Base-by-base conservation (phyloP, 2,113 vertebrate species). In the Chrysemys picta region DNA sequence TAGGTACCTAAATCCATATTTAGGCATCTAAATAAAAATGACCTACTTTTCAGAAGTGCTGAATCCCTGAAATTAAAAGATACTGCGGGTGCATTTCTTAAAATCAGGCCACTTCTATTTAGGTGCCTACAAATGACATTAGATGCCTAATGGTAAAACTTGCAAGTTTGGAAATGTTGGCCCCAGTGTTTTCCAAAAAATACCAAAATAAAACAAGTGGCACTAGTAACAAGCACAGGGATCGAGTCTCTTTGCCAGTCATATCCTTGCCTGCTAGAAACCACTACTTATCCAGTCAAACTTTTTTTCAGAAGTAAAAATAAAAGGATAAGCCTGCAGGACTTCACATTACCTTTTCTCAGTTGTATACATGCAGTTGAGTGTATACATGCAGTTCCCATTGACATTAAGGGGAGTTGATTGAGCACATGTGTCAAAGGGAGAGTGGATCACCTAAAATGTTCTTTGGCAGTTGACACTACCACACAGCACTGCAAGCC, bases 401-500 rank as follows among this genome's bases (percentile, higher is more conserved):
- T 6, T 91, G 94, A 93, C 86, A 38, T 78, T 82, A 62, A 79
- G n/a, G 83, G 8, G 16, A 91, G 91, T 83, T 80, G 38, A 21
- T 83, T 80, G 38, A 21, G 90, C 82, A 47, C 35, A 7, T 78
- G 86, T 27, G 69, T 88, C 81, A 31, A 84, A 84, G 85, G 76
- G 31, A 90, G 93, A 97, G 59, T 35, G 56, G 78, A 29, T 11
- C 12, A 35, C 50, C 75, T 56, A 83, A 89, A 50, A 88, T 90
- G 95, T 82, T 84, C 69, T 89, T 96, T 96, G 94, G 94, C 92
- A 91, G 76, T 16, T 72, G 87, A 92, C 84, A 84, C 85, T 62
- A 54, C 76, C 95, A 95, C 93, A 94, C 79, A 90, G 90, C 94
- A 97, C 91, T 96, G 91, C 95, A 95, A 88, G 94, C 65, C 92